Conservation (phyloP, 1,140 invertebrate genomes). For the Lucilia sericata region DNA sequence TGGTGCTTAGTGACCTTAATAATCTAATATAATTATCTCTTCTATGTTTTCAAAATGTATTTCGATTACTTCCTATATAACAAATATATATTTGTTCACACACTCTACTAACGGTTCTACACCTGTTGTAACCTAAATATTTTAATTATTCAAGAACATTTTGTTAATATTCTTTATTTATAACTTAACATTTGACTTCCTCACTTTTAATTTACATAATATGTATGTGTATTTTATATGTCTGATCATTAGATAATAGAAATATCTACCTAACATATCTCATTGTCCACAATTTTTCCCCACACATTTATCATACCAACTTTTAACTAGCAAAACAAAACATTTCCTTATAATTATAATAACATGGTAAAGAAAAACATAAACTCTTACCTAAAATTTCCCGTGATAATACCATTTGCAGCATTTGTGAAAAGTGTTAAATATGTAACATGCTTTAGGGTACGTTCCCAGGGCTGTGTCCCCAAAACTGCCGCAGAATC, state of each 20-base stretch:
- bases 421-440: slow-evolving; percentile 69
- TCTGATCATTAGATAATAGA: background rate
- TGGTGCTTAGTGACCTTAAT: no score
- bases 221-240: no score
- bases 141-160: no score
- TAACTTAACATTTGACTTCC: no score
- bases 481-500: background rate
- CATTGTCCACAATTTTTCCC: background rate
- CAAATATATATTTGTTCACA: no score
- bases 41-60: no score
- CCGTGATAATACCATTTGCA: slow-evolving; percentile 63
- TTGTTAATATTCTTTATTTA: no score
- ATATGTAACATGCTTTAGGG: slow-evolving; percentile 72
- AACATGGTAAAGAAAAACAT: background rate
- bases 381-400: slow-evolving; percentile 58
- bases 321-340: background rate
- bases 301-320: background rate
- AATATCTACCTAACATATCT: background rate
- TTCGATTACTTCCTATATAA: no score
- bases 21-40: no score
- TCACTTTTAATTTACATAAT: no score
- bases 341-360: slow-evolving; percentile 21
- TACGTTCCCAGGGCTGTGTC: slow-evolving; percentile 70
- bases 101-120: no score
- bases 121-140: no score